Evolutionary conservation across 2,113 vertebrate species (phyloP).

Genomic region (Glaucidium brasilianum): DNA sequence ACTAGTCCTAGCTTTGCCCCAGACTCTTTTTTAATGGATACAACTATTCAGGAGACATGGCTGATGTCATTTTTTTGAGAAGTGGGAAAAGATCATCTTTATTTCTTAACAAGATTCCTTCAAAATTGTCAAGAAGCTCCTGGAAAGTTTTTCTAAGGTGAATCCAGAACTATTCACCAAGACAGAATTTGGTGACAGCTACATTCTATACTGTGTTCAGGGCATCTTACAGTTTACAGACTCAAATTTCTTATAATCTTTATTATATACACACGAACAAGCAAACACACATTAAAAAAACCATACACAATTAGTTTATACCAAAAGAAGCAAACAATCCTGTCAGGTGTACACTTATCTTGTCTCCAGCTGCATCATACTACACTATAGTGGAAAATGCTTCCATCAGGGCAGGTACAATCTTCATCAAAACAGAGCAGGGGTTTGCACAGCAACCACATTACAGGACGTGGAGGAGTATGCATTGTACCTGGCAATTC

Average conservation of each 20-base stretch:
- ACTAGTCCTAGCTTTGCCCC: not conserved
- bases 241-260: not conserved
- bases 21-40: not conserved
- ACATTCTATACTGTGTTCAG: not conserved
- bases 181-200: not conserved
- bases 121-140: not conserved
- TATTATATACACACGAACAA: not conserved
- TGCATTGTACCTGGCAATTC: not conserved
- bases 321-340: not conserved
- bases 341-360: not conserved
- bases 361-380: not conserved
- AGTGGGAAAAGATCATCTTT: not conserved
- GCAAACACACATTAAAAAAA: not conserved
- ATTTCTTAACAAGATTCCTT: not conserved
- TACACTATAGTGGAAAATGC: not conserved
- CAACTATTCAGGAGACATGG: not conserved
- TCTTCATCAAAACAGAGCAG: not conserved
- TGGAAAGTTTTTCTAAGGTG: not conserved
- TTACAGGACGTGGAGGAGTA: fast-evolving
- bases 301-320: not conserved
- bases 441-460: not conserved
- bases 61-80: not conserved
- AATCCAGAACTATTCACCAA: not conserved
- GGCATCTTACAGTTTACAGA: not conserved
- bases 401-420: not conserved